Base-by-base conservation (phyloP, 2,888 invertebrate genomes). In the Macaria notata region DNA sequence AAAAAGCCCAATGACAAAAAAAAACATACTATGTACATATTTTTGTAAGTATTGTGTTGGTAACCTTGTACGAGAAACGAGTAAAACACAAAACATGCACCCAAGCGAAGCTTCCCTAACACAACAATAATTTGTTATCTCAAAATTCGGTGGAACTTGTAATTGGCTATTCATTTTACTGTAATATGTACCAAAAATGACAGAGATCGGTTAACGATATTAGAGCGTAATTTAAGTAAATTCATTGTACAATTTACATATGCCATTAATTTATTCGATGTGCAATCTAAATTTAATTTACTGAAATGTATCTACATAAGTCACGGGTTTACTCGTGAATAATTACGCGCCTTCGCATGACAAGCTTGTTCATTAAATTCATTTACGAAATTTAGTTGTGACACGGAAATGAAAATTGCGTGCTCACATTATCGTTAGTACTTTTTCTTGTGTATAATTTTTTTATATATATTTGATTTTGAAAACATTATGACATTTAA, bases 151-250 rank as follows among this genome's bases (percentile, higher is more conserved):
- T 31, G 39, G 9, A 47, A 43, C 31, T 29, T 19, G 30, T 38
- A 48, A 56, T 31, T 57, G 45, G 49, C 39, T 30, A 33, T 52
- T 49, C 46, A 49, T 49, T 53, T 49, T 33, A 51, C 41, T 41
- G 47, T 57, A 41, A 42, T 52, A 38, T 33, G 39, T 48, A 48
- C 31, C 19, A 31, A 46, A 50, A 19, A 19, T 19, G 19, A 19
- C 19, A 19, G 19, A 19, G 19, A 19, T 19, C 19, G 19, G 19
- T 19, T 1, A 19, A 19, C 19, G 19, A 19, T 19, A 19, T 19
- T 19, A 19, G 19, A 19, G 19, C 19, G 19, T 19, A 19, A 1
- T 19, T 19, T 19, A 19, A 19, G 19, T 19, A 19, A 19, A 19
- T 19, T 19, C 19, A 19, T 19, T n/a, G n/a, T 56, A 33, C 4